Conservation (phyloP, 2,113 vertebrate genomes). For the Ophthalmotilapia sp. region DNA sequence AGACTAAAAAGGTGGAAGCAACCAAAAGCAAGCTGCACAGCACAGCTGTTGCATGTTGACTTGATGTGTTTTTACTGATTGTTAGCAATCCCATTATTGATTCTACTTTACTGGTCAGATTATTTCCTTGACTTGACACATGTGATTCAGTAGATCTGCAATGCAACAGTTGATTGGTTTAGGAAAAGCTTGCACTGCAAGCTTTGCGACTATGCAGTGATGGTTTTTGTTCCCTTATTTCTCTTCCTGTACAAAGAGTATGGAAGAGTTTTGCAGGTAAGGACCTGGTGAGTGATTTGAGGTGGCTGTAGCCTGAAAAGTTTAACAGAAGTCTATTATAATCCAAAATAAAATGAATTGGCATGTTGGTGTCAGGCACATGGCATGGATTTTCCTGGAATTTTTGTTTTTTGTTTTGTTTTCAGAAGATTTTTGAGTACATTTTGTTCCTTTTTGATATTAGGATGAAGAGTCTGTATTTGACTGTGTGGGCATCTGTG, state of each 20-base stretch:
- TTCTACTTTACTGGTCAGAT: neutral
- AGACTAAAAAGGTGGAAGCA: neutral
- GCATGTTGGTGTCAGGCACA: neutral
- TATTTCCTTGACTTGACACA: rapidly evolving
- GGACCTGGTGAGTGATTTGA: neutral
- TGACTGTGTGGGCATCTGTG: neutral
- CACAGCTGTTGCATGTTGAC: neutral
- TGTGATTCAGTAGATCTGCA: neutral
- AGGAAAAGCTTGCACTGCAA: neutral
- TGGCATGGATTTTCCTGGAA: neutral
- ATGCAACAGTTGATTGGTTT: rapidly evolving
- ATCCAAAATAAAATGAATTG: neutral
- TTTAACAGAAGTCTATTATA: neutral
- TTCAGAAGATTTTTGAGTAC: neutral
- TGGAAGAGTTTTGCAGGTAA: neutral
- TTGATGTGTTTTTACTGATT: neutral
- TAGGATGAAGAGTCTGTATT: neutral
- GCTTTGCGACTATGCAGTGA: neutral
- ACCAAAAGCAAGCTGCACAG: neutral
- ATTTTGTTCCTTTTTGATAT: neutral
- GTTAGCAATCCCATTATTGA: neutral
- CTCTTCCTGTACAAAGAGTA: neutral
- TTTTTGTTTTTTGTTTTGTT: too few species aligned
- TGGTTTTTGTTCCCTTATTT: too few species aligned
- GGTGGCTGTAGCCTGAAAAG: neutral